Evolutionary conservation across 2,888 invertebrate species (phyloP).

Genomic region (Enchytraeus crypticus): DNA sequence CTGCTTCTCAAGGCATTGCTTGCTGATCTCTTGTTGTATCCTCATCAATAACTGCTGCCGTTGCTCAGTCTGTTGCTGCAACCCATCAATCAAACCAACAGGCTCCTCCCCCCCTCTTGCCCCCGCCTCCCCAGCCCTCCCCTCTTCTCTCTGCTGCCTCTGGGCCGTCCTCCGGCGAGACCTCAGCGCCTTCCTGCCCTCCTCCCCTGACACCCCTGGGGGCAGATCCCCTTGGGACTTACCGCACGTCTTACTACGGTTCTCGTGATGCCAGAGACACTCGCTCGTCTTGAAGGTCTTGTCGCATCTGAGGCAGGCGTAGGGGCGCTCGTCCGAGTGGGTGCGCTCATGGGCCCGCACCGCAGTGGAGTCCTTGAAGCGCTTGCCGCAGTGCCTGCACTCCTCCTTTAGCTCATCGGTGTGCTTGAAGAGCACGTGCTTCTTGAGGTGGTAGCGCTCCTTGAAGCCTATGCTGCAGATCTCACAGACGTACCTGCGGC

Average conservation of each 20-base stretch:
- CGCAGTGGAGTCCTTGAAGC: constrained; percentile 30
- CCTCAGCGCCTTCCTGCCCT: neutral
- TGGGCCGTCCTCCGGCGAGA: neutral
- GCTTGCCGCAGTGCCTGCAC: constrained; percentile 26
- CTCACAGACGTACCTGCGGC: constrained; percentile 22
- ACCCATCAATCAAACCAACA: too few relatives aligned
- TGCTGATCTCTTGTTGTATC: neutral
- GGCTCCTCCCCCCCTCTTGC: neutral
- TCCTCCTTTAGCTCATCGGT: constrained; percentile 27
- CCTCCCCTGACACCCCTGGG: neutral
- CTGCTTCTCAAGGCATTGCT: neutral
- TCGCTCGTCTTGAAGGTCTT: constrained; percentile 31
- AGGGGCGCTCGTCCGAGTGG: constrained; percentile 29
- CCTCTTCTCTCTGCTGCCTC: neutral
- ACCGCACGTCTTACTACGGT: constrained; percentile 28
- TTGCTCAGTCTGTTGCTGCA: too few relatives aligned
- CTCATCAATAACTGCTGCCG: too few relatives aligned
- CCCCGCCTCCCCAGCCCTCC: neutral
- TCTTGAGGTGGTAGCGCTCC: constrained; percentile 29
- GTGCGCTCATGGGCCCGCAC: constrained; percentile 31
- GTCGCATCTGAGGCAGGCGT: constrained; percentile 25
- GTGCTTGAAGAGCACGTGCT: constrained; percentile 29
- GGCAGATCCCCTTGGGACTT: constrained; percentile 2
- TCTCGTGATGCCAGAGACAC: constrained; percentile 31
- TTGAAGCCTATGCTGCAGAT: constrained; percentile 31